Base-by-base conservation (phyloP, 2,113 vertebrate genomes). In the Chloebia gouldiae region DNA sequence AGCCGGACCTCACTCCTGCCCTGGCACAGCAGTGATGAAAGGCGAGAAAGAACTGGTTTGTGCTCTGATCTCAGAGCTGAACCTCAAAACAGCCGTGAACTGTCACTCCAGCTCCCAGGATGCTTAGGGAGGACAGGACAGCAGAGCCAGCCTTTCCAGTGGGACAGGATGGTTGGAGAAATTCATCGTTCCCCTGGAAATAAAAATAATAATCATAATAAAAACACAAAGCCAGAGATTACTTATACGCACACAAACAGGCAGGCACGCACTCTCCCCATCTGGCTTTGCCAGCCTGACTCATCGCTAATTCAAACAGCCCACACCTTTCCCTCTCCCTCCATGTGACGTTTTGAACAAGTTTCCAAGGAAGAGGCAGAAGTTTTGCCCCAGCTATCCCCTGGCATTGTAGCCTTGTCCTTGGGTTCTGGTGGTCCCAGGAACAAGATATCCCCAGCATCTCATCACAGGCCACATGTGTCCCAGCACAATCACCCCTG, bases 231-330 rank as follows among this genome's bases (percentile, higher is more conserved):
- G 95, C 94, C 95, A 95, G 94, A 94, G 95, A 96, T 97, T 96
- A 94, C 93, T 90, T 95, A 68, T 94, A 96, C 4, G 6, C 93
- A 97, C 85, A 96, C 94, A 96, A 96, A 97, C 95, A 97, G 24
- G 6, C 92, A 97, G 96, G 96, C 96, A 97, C 53, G 93, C 96
- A 96, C 96, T 95, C 96, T 95, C 96, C 95, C 92, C 96, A 96
- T 95, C 96, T 96, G 95, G 95, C 92, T 96, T 78, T 92, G 91
- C 93, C 81, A 94, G 96, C 95, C 90, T 97, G 96, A 97, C 90
- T 97, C 96, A 97, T 95, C 76, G 88, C 96, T 96, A 96, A 96
- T 93, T 95, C 96, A 97, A 97, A 97, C 96, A 97, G 94, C 95
- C 95, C 96, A 96, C 96, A 97, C 96, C 96, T 97, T 97, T 96